These are phyloP conservation scores for Microctenopoma steveboyesi DNA, from an alignment of 2,797 vertebrate genomes.

Conservation along the genomic window DNA sequence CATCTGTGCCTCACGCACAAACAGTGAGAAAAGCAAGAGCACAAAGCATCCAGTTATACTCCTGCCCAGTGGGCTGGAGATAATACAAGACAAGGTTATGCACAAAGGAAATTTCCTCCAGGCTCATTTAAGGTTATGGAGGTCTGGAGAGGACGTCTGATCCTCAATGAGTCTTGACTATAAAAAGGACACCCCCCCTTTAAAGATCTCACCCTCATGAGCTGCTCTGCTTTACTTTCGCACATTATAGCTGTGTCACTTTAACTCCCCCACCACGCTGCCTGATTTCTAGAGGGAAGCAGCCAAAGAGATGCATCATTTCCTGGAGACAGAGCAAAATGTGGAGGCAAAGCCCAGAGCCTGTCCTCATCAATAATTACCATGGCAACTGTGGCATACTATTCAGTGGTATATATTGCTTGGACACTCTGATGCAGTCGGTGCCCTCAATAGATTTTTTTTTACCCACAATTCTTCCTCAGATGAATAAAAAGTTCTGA, in stretches of 20 bases:
- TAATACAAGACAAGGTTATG: slow-evolving; percentile 7
- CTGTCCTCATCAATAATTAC: slow-evolving; percentile 50
- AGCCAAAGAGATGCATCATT: slow-evolving; percentile 51
- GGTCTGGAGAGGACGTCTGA: slow-evolving; percentile 38
- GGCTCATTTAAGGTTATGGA: slow-evolving; percentile 33
- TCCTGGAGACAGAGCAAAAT: slow-evolving; percentile 42
- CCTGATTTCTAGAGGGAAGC: slow-evolving; percentile 37
- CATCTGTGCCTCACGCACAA: slow-evolving; percentile 62
- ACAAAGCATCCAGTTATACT: slow-evolving; percentile 37
- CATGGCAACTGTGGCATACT: slow-evolving; percentile 39
- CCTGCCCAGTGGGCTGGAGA: slow-evolving; percentile 6
- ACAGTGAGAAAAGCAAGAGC: slow-evolving; percentile 30
- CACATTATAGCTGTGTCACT: slow-evolving; percentile 69
- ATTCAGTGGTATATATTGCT: slow-evolving; percentile 36
- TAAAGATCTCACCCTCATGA: slow-evolving; percentile 68
- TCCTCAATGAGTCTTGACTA: slow-evolving; percentile 39
- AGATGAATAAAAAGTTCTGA: slow-evolving; percentile 7
- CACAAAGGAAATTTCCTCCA: slow-evolving; percentile 6
- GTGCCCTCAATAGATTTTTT: slow-evolving; percentile 29
- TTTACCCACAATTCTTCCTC: slow-evolving; percentile 42
- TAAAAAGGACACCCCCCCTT: slow-evolving; percentile 62
- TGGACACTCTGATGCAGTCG: slow-evolving; percentile 29
- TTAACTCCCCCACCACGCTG: slow-evolving; percentile 67
- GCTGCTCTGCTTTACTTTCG: slow-evolving; percentile 77
- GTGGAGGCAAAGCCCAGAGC: slow-evolving; percentile 23